Conservation (phyloP, 2,113 vertebrate species). For the Butorides virescens region DNA sequence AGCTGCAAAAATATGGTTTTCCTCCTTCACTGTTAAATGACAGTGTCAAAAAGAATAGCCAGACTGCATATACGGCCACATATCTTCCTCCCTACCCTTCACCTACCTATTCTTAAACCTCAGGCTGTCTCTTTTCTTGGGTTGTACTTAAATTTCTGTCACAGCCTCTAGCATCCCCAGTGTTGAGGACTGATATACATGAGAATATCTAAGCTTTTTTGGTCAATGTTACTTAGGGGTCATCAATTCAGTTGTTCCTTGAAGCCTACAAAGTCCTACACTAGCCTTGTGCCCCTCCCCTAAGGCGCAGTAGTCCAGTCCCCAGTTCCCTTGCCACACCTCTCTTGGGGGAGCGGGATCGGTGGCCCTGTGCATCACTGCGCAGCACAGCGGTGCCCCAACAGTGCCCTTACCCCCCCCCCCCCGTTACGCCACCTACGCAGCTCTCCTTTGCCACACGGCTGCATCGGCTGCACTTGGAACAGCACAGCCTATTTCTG, state of each 20-base stretch:
- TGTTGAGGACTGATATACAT: neutral
- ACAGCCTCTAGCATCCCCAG: neutral
- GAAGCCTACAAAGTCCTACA: neutral
- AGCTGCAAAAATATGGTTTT: neutral
- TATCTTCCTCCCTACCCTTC: neutral
- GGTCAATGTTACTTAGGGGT: neutral
- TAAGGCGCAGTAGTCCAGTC: neutral
- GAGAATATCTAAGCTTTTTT: neutral
- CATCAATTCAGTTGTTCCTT: neutral
- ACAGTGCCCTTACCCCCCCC: neutral
- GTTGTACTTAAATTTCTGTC: neutral
- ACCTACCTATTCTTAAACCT: neutral
- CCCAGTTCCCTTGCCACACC: neutral
- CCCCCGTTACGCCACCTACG: rapidly evolving
- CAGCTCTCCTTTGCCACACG: neutral
- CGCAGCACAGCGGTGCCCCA: neutral
- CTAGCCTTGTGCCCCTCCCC: neutral
- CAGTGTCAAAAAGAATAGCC: neutral
- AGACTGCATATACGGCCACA: neutral
- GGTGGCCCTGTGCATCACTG: neutral
- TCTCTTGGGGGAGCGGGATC: no score
- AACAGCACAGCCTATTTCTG: neutral
- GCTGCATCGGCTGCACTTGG: neutral
- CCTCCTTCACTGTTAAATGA: neutral
- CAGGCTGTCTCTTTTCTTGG: neutral